Evolutionary conservation across 92 coral and sea anemone genomes (phyloP).

Genomic region (Phenganax stokvisi): DNA sequence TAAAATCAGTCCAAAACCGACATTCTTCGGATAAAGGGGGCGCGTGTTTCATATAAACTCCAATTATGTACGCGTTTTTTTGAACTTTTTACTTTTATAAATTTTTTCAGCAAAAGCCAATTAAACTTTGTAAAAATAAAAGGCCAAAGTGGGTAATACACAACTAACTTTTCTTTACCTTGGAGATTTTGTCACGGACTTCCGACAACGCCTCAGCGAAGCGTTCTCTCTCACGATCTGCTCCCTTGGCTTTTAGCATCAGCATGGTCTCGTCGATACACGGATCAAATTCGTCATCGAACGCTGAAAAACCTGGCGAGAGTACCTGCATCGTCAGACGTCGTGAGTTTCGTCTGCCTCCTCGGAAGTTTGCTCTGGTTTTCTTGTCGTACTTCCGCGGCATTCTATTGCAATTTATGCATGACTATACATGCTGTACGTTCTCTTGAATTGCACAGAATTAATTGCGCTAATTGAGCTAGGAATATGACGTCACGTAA

Average conservation of each 20-base stretch:
- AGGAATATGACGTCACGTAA: conserved; percentile 28
- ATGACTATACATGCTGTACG: neutral
- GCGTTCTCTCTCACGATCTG: conserved; percentile 34
- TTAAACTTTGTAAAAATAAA: no score
- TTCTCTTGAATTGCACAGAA: neutral
- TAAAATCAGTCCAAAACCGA: no score
- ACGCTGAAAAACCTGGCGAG: conserved; percentile 20
- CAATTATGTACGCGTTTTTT: no score
- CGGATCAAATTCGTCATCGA: conserved; percentile 25
- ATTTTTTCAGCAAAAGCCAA: no score
- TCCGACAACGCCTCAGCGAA: conserved; percentile 31
- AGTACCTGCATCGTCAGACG: conserved; percentile 24
- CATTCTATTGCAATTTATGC: neutral
- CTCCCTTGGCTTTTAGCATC: conserved; percentile 28
- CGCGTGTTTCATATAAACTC: no score
- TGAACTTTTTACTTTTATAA: no score
- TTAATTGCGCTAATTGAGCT: conserved; percentile 5
- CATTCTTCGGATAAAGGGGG: no score
- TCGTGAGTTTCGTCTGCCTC: conserved; percentile 23
- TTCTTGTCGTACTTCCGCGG: conserved; percentile 42
- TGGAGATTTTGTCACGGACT: conserved; percentile 29
- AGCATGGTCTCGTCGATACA: conserved; percentile 29
- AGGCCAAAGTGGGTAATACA: no score
- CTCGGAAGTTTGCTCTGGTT: conserved; percentile 31
- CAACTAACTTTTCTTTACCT: neutral